Evolutionary conservation across 2,797 vertebrate species (phyloP), one percentile per base, ranked within the genome.

Genomic region (Paratrypauchen microcephalus): DNA sequence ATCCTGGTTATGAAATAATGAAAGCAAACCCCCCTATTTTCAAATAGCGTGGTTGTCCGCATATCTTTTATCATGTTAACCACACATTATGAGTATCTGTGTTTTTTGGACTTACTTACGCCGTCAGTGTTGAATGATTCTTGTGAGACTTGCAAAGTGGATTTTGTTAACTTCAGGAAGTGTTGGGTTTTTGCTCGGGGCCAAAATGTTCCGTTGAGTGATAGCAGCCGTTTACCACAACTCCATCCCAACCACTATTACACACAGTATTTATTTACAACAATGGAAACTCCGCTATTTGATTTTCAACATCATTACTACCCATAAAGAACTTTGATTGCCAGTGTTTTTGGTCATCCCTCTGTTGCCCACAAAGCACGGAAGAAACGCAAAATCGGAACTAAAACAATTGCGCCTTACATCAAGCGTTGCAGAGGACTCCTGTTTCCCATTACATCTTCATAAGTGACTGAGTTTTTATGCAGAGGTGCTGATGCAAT

Each of bases 151-250:
- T 89, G 86, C 91, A 88, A 91, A 90, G 92, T 90, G 76, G 79
- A 91, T 91, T 91, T 85, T 77, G 88, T 91, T 88, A 91, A 91
- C 86, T 89, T 86, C 91, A 92, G 91, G 89, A 92, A 91, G 91
- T 92, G 91, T 90, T 91, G 86, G 87, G 87, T 89, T 86, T 86
- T 90, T 87, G 86, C 89, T 92, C 70, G 77, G 87, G 89, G 89
- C 85, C 77, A 32, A 90, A 88, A 87, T 87, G 81, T 88, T 91
- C 79, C 77, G 86, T 88, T 91, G 89, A 92, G 86, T 92, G 90
- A 86, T 77, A 85, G 85, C 85, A 86, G 87, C 82, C 80, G 82
- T 88, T 92, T 90, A 91, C 90, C 87, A 83, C 86, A 82, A 85
- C 83, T 88, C 82, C 79, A 82, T 79, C 83, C 77, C 60, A 24